Evolutionary conservation across 2,797 vertebrate genomes (phyloP), one percentile per base, ranked within the genome.

Genomic region (Danio albolineatus): DNA sequence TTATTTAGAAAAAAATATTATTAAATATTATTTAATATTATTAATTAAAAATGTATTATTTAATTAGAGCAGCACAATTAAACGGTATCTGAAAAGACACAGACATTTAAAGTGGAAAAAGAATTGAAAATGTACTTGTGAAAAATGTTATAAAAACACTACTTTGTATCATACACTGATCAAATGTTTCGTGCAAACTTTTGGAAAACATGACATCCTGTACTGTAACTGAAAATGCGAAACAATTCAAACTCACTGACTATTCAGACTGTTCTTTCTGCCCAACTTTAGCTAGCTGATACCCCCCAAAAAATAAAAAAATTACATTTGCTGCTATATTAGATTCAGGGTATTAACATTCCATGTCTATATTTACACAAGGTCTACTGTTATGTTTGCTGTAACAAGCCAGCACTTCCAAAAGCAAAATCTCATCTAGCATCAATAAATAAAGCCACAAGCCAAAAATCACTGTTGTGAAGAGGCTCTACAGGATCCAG

Each of bases 361-460:
- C 10, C 7, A 78, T 78, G 17, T 43, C 8, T 51, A 12, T 51
- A 61, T 51, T 12, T 51, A 70, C 17, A 70, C 44, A 78, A 71
- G n/a, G 21, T 38, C 28, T 28, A 28, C 43, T 36, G 49, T 43
- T 61, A 28, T 61, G 56, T 78, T 77, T 77, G 38, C 17, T 3
- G 9, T 61, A 7, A 28, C 17, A 61, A 21, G 2, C 44, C 49
- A 78, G 60, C 44, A 39, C 43, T 49, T 69, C 56, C 65, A 49
- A 61, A 39, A 69, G 53, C 41, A 69, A 59, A 61, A 43, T 51
- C n/a, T 67, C 43, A 77, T 67, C 51, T 48, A 67, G 53, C 53
- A 39, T 69, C 38, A 71, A 78, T 51, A 60, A 70, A 70, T 39
- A 60, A 70, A 78, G 43, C 62, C 28, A 59, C 65, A 49, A 57